Evolutionary conservation across 2,888 invertebrate genomes (phyloP).

Genomic region (Ellobium chinense): DNA sequence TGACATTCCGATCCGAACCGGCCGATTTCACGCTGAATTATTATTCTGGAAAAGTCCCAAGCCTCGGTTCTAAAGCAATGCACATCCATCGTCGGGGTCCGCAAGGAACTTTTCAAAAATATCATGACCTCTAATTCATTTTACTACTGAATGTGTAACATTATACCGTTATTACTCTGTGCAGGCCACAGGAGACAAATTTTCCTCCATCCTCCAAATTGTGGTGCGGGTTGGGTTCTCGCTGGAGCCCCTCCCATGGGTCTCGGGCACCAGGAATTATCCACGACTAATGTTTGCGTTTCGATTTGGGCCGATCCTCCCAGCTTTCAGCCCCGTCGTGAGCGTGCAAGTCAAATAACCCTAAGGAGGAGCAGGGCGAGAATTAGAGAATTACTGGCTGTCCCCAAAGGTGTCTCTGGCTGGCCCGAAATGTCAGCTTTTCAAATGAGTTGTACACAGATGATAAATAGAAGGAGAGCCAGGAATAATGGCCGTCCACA

Average conservation of each 20-base stretch:
- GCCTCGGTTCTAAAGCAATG: slow-evolving; percentile 29
- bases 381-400: slow-evolving; percentile 47
- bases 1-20: slow-evolving; percentile 7
- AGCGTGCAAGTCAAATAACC: slow-evolving; percentile 48
- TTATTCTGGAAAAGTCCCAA: slow-evolving; percentile 34
- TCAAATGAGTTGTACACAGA: slow-evolving; percentile 54
- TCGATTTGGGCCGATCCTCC: slow-evolving; percentile 29
- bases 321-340: slow-evolving; percentile 40
- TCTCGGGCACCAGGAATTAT: slow-evolving; percentile 35
- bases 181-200: slow-evolving; percentile 42
- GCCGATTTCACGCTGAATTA: slow-evolving; percentile 29
- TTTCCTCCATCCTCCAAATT: slow-evolving; percentile 42
- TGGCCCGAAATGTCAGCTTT: slow-evolving; percentile 51
- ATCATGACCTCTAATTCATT: slow-evolving; percentile 48
- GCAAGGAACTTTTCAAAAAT: slow-evolving; percentile 39
- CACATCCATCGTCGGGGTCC: slow-evolving; percentile 28
- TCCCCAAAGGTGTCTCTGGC: slow-evolving; percentile 44
- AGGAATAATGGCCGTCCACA: slow-evolving; percentile 40
- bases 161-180: slow-evolving; percentile 46
- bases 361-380: slow-evolving; percentile 41
- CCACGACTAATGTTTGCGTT: slow-evolving; percentile 46
- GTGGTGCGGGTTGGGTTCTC: slow-evolving; percentile 46
- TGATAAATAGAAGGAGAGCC: slow-evolving; percentile 52
- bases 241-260: slow-evolving; percentile 40
- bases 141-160: slow-evolving; percentile 42